phyloP scores from a whole-genome alignment of 2,113 vertebrate species.

The Pogona vitticeps region DNA sequence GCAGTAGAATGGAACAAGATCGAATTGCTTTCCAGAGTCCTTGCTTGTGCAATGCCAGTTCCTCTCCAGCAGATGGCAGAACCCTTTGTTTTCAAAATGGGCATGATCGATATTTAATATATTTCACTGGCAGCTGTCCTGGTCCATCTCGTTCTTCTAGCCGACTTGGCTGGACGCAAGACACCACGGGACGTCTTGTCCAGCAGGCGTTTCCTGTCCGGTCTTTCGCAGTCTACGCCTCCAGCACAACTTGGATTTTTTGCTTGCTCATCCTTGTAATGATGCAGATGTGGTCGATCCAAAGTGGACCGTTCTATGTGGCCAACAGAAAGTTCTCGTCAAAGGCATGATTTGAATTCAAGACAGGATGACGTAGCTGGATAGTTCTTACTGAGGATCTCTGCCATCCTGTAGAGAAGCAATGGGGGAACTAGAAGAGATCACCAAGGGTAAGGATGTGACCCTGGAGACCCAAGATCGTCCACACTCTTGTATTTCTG shows the following conservation, averaged over 20 bases:
- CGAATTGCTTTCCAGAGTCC: too few species aligned
- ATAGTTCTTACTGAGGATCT: too few species aligned
- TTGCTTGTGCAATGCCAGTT: constrained; percentile 32
- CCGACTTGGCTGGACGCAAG: not conserved
- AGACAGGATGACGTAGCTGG: too few species aligned
- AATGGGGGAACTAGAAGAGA: too few species aligned
- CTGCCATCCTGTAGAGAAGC: too few species aligned
- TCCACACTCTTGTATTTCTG: too few species aligned
- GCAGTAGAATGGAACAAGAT: too few species aligned
- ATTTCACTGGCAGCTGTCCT: not conserved
- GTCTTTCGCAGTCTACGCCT: not conserved
- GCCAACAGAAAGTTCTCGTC: not conserved
- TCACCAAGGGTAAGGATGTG: too few species aligned
- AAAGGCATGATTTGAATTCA: not conserved
- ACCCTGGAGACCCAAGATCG: too few species aligned
- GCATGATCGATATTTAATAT: not conserved
- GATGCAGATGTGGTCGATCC: not conserved
- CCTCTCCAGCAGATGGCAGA: constrained; percentile 71
- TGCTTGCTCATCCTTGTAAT: not conserved
- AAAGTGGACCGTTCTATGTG: not conserved
- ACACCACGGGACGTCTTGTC: not conserved
- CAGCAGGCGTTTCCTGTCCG: not conserved
- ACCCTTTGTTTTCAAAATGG: constrained; percentile 27
- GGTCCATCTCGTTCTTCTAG: not conserved
- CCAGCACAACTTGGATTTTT: not conserved